phyloP scores from a whole-genome alignment of 92 coral and sea anemone genomes.

The Phymanthus crucifer region DNA sequence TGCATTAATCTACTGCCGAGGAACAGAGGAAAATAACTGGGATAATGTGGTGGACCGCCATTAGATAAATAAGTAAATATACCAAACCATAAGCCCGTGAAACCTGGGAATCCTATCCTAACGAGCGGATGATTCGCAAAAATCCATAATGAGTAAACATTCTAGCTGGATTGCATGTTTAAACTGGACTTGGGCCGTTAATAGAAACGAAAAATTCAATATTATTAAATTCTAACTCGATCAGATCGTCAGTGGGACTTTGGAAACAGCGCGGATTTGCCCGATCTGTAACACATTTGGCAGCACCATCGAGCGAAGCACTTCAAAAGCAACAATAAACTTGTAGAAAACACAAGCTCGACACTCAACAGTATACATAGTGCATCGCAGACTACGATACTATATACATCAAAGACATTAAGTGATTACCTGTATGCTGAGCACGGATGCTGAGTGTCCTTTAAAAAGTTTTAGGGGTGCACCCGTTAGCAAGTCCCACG shows the following conservation, averaged over 20 bases:
- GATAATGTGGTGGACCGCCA: conserved; percentile 7
- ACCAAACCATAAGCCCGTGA: conserved; percentile 3
- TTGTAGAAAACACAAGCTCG: conserved; percentile 2
- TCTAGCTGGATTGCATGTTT: background rate
- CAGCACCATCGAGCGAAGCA: background rate
- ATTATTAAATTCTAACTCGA: background rate
- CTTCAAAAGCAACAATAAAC: conserved; percentile 11
- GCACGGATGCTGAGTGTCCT: conserved; percentile 80
- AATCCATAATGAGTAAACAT: conserved; percentile 7
- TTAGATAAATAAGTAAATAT: conserved; percentile 10
- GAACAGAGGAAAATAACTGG: background rate
- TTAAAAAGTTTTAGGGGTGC: conserved; percentile 65
- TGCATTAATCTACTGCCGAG: background rate
- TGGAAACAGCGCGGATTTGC: background rate
- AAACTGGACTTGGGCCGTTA: conserved; percentile 4
- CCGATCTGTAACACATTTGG: background rate
- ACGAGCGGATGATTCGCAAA: conserved; percentile 10
- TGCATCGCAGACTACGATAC: background rate
- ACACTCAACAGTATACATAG: background rate
- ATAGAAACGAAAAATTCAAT: background rate
- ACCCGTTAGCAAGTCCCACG: conserved; percentile 93
- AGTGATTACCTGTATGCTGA: conserved; percentile 78
- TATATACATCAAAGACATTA: background rate
- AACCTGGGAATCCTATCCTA: conserved; percentile 1
- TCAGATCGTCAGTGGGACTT: background rate